Percentiles rank a stretch among this genome's conserved stretches.
phyloP scores from a whole-genome alignment of 2,888 invertebrate species.

The Rhaphigaster nebulosa region DNA sequence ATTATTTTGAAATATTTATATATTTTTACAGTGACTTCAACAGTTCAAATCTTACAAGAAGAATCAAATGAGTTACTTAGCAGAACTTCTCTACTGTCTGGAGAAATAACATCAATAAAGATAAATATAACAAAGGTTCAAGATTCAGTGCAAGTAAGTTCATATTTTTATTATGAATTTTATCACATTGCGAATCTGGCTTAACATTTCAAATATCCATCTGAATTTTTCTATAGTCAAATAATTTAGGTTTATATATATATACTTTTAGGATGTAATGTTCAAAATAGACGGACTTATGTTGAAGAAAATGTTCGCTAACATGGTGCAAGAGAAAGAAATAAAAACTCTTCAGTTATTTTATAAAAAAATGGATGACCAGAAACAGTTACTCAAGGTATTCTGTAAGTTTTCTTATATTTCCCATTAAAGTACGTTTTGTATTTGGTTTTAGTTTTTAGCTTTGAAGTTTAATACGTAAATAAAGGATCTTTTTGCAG shows the following conservation, averaged over 20 bases:
- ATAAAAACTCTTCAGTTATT: constrained; percentile 42
- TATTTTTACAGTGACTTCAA: not conserved
- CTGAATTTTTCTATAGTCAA: no score
- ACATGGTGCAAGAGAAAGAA: constrained; percentile 54
- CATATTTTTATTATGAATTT: not conserved
- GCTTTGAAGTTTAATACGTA: no score
- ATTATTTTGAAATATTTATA: not conserved
- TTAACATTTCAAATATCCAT: no score
- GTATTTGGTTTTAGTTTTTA: not conserved
- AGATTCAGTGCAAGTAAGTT: constrained; percentile 43
- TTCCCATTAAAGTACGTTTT: not conserved
- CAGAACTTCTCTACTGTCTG: not conserved
- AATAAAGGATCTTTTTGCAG: no score
- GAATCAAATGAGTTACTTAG: constrained; percentile 38
- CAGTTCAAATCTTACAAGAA: constrained; percentile 40
- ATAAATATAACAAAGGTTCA: not conserved
- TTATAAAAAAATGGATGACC: constrained; percentile 51
- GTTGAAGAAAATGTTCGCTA: constrained; percentile 44
- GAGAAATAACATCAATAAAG: constrained; percentile 21
- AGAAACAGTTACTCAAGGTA: not conserved
- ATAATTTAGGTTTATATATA: no score
- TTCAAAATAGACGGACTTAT: constrained; percentile 48
- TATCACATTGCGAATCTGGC: not conserved
- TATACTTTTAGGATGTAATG: constrained; percentile 44
- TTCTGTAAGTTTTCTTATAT: constrained; percentile 50